A percentile compares a stretch with the other conserved stretches of the same genome.
phyloP scores from a whole-genome alignment of 2,113 vertebrate species.

The Clarias gariepinus region DNA sequence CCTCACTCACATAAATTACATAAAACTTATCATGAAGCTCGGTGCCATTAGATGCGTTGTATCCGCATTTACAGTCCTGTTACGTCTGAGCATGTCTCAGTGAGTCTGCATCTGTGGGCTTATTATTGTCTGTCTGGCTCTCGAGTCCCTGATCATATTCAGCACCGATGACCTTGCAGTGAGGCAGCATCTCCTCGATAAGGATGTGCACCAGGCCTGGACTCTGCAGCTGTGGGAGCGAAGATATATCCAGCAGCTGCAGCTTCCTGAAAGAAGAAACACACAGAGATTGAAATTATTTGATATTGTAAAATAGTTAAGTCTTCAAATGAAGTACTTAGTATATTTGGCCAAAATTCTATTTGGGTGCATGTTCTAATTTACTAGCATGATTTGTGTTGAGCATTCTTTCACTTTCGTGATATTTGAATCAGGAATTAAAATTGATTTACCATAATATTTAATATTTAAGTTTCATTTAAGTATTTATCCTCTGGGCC shows the following conservation, averaged over 20 bases:
- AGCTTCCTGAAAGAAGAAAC: conserved; percentile 69
- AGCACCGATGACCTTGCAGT: conserved; percentile 74
- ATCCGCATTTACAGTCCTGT: conserved; percentile 5
- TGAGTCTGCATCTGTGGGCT: not conserved
- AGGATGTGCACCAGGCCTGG: conserved; percentile 78
- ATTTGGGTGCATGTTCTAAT: not conserved
- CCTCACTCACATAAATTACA: not conserved
- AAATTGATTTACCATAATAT: not conserved
- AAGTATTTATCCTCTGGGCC: not conserved
- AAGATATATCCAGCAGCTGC: conserved; percentile 73
- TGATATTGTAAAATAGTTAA: not conserved
- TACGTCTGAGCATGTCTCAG: not conserved
- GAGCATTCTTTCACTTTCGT: not conserved
- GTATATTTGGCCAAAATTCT: not conserved
- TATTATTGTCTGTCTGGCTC: conserved; percentile 14
- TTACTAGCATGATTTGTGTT: not conserved
- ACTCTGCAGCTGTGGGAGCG: conserved; percentile 69
- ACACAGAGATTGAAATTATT: not conserved
- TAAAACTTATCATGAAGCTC: not conserved
- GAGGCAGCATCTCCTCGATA: conserved; percentile 84
- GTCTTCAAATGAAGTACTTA: not conserved
- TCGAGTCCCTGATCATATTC: conserved; percentile 64
- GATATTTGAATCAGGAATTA: not conserved
- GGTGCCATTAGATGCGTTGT: not conserved
- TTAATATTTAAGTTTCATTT: not conserved